These are phyloP conservation scores for Cyaniris semiargus DNA, from an alignment of 2,888 invertebrate genomes.

Conservation along the genomic window DNA sequence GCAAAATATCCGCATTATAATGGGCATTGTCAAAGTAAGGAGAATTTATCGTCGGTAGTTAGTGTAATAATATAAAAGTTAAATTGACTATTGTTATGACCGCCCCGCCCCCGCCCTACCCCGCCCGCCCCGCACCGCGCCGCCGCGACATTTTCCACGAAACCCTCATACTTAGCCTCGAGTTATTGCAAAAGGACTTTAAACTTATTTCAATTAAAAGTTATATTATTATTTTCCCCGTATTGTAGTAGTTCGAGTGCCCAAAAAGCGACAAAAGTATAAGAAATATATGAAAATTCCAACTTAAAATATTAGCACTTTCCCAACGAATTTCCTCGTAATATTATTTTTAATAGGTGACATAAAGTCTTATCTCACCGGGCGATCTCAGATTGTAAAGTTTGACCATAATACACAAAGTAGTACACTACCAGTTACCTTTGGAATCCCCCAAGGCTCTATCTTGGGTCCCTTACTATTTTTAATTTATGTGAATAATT, in stretches of 20 bases:
- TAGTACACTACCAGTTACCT: not conserved
- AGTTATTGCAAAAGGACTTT: not conserved
- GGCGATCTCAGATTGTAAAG: not conserved
- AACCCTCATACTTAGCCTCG: not conserved
- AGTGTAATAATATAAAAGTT: slow-evolving; percentile 2
- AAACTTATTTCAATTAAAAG: not conserved
- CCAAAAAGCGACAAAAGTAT: not conserved
- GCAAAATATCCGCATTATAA: not conserved
- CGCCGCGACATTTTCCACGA: not conserved
- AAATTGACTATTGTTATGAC: slow-evolving; percentile 1
- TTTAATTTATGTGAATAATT: slow-evolving; percentile 34
- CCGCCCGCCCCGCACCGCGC: not conserved
- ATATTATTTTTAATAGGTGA: slow-evolving; percentile 27
- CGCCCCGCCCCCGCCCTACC: not conserved
- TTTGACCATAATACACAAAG: not conserved
- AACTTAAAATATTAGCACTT: not conserved
- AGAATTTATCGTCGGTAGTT: not conserved
- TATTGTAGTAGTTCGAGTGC: not conserved
- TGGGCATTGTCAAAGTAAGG: not conserved
- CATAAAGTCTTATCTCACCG: not conserved
- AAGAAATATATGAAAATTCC: not conserved
- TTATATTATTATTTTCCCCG: not conserved
- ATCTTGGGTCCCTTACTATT: slow-evolving; percentile 33
- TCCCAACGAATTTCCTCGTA: not conserved
- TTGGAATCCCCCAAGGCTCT: slow-evolving; percentile 23